Evolutionary conservation across 2,797 vertebrate species (phyloP), one percentile per base, ranked within the genome.

Genomic region (Myotis daubentonii): DNA sequence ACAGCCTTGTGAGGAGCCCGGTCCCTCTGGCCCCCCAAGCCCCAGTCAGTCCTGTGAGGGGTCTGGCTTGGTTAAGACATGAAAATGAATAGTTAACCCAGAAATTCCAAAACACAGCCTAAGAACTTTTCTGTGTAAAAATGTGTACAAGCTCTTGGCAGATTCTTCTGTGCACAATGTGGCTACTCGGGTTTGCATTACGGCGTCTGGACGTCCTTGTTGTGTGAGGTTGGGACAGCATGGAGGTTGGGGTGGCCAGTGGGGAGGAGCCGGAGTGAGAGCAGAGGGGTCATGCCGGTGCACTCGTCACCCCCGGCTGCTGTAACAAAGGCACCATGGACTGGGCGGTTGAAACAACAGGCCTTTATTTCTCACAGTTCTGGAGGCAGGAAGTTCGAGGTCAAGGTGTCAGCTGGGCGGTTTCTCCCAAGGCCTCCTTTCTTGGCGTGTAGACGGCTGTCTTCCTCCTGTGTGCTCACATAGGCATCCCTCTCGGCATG

Each of bases 151-250:
- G 22, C 6, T 75, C 53, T 33, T 51, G 25, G 33, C 41, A 51
- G 4, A 49, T 6, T 17, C 44, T 66, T 44, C 28, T 33, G 57
- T 10, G 8, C 12, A 4, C 15, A 13, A 22, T 5, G 28, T 1
- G 0, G 57, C 71, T n/a, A 8, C 62, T n/a, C 0, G 0, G 15
- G 11, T 20, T 62, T 28, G 36, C 16, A 9, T 62, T 16, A 8
- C 3, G 41, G 41, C 22, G 71, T 25, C 22, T 20, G 55, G 70
- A 66, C 44, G 13, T 38, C 36, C 53, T 23, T 30, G 41, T 15
- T 28, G 79, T 41, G 57, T 55, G 71, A 33, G 55, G 57, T 1
- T 13, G 15, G 41, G 38, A 23, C 10, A 62, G 79, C 62, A 10
- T 4, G 33, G 78, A 62, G 55, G 25, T 25, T 3, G 8, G 44